phyloP scores from a whole-genome alignment of 2,113 vertebrate species.

The Cyanoliseus patagonus region DNA sequence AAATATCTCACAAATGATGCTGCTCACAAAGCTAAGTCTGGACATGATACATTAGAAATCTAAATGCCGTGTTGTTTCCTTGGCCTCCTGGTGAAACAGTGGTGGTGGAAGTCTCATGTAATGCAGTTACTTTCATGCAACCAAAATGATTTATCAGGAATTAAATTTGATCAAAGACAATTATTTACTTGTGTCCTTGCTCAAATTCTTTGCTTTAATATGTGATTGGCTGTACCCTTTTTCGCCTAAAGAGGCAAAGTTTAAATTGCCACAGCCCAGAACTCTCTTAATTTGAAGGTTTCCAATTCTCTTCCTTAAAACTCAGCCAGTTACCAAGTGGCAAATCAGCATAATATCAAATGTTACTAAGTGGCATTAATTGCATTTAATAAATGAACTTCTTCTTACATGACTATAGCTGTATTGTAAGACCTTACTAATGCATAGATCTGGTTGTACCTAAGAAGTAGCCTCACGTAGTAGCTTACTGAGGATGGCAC shows the following conservation, averaged over 20 bases:
- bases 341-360: neutral
- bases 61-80: neutral
- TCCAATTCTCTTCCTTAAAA: neutral
- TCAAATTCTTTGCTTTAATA: neutral
- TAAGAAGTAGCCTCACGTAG: neutral
- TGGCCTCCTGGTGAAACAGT: neutral
- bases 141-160: neutral
- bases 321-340: neutral
- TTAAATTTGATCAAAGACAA: neutral
- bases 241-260: neutral
- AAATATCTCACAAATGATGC: neutral
- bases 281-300: neutral
- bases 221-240: neutral
- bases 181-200: neutral
- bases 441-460: neutral
- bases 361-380: neutral
- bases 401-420: neutral
- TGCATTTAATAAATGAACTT: conserved; percentile 26
- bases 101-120: neutral
- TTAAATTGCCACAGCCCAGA: neutral
- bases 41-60: neutral
- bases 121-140: neutral
- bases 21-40: neutral
- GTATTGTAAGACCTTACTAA: neutral
- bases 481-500: neutral